A percentile compares a stretch with the other conserved stretches of the same genome.
Evolutionary conservation across 2,113 vertebrate species (phyloP).

Genomic region (Genyomyrus donnyi): DNA sequence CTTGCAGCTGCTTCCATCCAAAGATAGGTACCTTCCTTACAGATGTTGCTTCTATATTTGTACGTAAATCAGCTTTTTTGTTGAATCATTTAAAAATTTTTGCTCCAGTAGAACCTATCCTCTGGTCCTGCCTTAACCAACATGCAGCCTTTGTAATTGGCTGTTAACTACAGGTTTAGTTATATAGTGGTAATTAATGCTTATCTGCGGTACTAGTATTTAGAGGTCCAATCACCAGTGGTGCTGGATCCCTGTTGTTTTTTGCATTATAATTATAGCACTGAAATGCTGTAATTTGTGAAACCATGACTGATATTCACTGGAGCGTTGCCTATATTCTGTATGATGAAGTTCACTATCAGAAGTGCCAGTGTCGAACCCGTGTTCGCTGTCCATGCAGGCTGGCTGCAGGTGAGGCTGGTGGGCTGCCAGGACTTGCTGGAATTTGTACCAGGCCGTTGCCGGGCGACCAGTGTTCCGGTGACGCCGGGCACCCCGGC

Average conservation of each 20-base stretch:
- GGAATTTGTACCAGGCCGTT: conserved; percentile 72
- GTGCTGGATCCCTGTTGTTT: neutral
- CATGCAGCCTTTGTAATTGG: neutral
- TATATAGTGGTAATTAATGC: neutral
- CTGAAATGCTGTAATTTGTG: neutral
- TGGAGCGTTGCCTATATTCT: neutral
- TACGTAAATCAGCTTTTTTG: neutral
- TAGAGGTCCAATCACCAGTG: neutral
- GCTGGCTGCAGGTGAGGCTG: conserved; percentile 70
- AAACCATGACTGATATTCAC: neutral
- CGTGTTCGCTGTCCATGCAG: neutral
- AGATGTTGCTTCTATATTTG: neutral
- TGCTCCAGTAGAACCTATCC: neutral
- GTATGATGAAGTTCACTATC: neutral
- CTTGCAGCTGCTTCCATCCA: neutral
- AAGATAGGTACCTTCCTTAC: neutral
- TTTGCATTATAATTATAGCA: neutral
- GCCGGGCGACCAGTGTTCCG: conserved; percentile 42
- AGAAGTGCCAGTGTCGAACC: neutral
- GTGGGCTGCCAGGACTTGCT: conserved; percentile 83
- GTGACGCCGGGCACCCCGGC: conserved; percentile 51
- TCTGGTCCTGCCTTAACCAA: neutral
- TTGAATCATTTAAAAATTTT: neutral
- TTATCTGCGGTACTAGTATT: neutral
- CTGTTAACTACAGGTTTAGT: neutral